Percentiles rank a stretch among this genome's conserved stretches.
Conservation (phyloP, 2,113 vertebrate species). For the Morphnarchus princeps region DNA sequence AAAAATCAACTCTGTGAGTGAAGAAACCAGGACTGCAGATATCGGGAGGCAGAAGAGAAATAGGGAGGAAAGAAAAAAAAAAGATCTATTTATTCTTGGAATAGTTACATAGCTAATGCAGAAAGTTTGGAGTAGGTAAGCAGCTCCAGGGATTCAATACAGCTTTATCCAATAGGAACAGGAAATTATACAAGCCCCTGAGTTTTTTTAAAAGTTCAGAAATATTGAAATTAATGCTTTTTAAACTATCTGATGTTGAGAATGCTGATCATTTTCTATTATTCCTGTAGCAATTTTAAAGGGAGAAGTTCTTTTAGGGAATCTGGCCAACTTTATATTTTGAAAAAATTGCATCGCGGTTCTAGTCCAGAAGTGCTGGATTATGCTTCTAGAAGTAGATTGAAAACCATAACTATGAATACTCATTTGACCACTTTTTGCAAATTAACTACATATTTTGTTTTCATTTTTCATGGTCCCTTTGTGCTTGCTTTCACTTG, state of each 20-base stretch:
- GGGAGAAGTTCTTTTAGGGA: background rate
- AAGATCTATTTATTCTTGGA: background rate
- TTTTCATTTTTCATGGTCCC: background rate
- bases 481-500: background rate
- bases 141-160: background rate
- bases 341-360: accelerated
- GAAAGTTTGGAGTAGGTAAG: background rate
- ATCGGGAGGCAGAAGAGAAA: background rate
- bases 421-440: background rate
- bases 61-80: background rate
- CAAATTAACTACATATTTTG: background rate
- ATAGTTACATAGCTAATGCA: background rate
- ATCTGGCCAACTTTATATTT: background rate
- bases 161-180: background rate
- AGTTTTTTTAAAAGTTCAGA: background rate
- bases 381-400: background rate
- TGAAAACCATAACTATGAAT: background rate
- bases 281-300: background rate
- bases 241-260: background rate
- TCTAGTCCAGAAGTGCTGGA: background rate
- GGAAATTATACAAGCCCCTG: background rate
- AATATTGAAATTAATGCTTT: background rate
- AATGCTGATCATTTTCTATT: background rate
- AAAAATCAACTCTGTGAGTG: background rate
- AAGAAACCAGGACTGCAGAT: background rate